Evolutionary conservation across 2,888 invertebrate genomes (phyloP).

Genomic region (Pomacea canaliculata): DNA sequence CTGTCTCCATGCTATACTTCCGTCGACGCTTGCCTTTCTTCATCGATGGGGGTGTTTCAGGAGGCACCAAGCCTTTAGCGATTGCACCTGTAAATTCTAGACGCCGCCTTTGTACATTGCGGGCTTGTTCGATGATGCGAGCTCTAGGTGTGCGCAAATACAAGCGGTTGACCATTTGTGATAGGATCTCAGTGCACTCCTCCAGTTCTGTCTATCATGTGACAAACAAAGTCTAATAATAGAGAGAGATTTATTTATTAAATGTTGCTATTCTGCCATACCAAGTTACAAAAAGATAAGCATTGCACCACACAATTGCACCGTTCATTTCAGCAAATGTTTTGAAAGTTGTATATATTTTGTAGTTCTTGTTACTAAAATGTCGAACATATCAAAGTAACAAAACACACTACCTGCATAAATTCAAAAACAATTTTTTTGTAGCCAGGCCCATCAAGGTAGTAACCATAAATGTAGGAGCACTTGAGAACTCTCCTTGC

Average conservation of each 20-base stretch:
- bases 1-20: constrained; percentile 64
- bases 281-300: too few relatives aligned
- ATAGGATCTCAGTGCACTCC: constrained; percentile 77
- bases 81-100: constrained; percentile 78
- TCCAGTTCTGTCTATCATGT: constrained; percentile 76
- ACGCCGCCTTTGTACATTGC: constrained; percentile 75
- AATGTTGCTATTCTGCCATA: too few relatives aligned
- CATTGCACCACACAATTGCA: too few relatives aligned
- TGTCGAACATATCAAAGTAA: too few relatives aligned
- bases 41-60: constrained; percentile 76
- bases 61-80: constrained; percentile 72
- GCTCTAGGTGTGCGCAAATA: constrained; percentile 76
- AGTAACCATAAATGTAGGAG: constrained; percentile 80
- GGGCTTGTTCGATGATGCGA: constrained; percentile 76
- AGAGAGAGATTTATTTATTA: too few relatives aligned
- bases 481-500: constrained; percentile 76
- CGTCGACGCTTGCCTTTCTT: constrained; percentile 68
- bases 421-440: constrained; percentile 79
- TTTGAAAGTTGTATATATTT: too few relatives aligned
- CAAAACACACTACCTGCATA: constrained; percentile 74
- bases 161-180: constrained; percentile 77
- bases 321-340: too few relatives aligned
- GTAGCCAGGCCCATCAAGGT: constrained; percentile 76
- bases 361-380: too few relatives aligned
- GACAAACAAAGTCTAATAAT: not conserved